Evolutionary conservation across 1,140 invertebrate genomes (phyloP).

Genomic region (Periplaneta americana): DNA sequence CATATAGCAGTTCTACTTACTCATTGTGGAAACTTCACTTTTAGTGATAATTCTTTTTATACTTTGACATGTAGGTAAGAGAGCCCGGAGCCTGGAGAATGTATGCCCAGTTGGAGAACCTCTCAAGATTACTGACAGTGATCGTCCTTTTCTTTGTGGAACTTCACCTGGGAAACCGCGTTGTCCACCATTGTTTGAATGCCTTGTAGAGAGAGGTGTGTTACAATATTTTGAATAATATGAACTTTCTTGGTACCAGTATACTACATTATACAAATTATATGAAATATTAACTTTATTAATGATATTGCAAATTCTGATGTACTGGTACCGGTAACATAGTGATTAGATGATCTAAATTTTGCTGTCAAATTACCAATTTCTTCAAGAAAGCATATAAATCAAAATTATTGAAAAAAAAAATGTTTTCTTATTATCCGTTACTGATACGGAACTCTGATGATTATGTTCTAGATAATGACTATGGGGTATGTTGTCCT

Average conservation of each 20-base stretch:
- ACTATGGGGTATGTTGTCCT: constrained; percentile 85
- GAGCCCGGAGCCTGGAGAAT: constrained; percentile 62
- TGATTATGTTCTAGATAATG: constrained; percentile 51
- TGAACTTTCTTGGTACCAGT: not conserved
- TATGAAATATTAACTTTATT: too few species aligned
- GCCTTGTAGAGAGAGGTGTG: constrained; percentile 62
- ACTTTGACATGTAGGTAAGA: constrained; percentile 50
- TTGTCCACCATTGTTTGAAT: constrained; percentile 74
- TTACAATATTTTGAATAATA: not conserved
- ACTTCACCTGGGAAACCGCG: constrained; percentile 69
- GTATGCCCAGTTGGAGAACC: constrained; percentile 75
- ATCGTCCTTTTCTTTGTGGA: constrained; percentile 76
- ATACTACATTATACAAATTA: too few species aligned
- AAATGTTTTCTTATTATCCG: too few species aligned
- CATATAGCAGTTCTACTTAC: too few species aligned
- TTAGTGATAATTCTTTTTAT: too few species aligned
- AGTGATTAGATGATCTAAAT: too few species aligned
- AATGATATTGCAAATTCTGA: too few species aligned
- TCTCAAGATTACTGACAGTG: constrained; percentile 69
- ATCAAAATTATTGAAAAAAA: too few species aligned
- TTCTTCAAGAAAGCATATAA: too few species aligned
- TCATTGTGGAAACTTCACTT: too few species aligned
- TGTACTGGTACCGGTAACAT: not conserved
- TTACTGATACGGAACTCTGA: too few species aligned
- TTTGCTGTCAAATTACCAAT: too few species aligned